These are phyloP conservation scores for Drosophila pallidifrons DNA, from an alignment of 1,140 invertebrate genomes.

Conservation along the genomic window DNA sequence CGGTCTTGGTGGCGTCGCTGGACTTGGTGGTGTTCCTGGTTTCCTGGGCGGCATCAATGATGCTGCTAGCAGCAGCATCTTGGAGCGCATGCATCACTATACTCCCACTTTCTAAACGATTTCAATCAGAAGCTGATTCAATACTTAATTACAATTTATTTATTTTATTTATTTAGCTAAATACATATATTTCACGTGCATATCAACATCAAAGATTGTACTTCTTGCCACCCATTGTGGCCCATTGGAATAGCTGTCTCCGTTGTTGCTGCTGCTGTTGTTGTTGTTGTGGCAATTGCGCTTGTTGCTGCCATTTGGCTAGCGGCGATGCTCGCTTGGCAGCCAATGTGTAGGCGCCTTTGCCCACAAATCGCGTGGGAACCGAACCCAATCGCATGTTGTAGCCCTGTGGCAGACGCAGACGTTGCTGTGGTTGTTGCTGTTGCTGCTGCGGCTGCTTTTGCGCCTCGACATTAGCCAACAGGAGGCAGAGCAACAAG, in stretches of 20 bases:
- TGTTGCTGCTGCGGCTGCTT: neutral
- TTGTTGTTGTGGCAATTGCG: neutral
- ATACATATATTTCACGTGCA: conserved; percentile 45
- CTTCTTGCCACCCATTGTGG: conserved; percentile 43
- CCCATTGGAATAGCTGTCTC: conserved; percentile 39
- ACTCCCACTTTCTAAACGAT: conserved; percentile 46
- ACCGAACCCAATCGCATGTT: conserved; percentile 33
- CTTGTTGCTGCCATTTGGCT: conserved; percentile 10
- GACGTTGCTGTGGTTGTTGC: conserved; percentile 14
- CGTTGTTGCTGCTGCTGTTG: conserved; percentile 25
- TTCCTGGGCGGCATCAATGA: conserved; percentile 12
- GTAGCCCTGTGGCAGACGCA: conserved; percentile 39
- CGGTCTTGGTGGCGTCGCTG: neutral
- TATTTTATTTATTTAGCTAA: conserved; percentile 77
- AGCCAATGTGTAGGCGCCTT: conserved; percentile 53
- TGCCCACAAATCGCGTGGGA: conserved; percentile 42
- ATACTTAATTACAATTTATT: conserved; percentile 38
- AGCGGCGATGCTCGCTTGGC: conserved; percentile 22
- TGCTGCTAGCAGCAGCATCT: conserved; percentile 25
- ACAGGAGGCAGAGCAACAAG: conserved; percentile 2
- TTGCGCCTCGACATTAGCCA: conserved; percentile 4
- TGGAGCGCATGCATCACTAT: conserved; percentile 60
- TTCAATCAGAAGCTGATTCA: neutral
- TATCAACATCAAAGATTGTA: conserved; percentile 11
- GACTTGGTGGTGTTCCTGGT: neutral